Conservation (phyloP, 2,888 invertebrate genomes). For the Agrilus biguttatus region DNA sequence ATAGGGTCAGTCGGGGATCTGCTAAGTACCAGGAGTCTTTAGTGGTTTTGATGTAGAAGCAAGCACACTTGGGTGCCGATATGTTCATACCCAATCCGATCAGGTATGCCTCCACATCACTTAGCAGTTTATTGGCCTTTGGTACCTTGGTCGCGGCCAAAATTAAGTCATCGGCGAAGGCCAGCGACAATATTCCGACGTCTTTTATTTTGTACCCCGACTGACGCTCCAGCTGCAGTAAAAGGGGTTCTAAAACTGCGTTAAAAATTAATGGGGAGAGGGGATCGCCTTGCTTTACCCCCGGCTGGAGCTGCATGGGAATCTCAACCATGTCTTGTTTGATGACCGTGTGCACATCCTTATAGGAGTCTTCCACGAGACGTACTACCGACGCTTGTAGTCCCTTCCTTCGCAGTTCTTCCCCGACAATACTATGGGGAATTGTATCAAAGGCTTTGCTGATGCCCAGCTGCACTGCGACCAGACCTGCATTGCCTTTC, state of each 20-base stretch:
- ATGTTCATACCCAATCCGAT: no score
- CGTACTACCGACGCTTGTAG: slow-evolving; percentile 17
- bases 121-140: no score
- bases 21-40: no score
- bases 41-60: no score
- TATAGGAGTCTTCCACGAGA: slow-evolving; percentile 21
- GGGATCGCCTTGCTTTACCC: slow-evolving; percentile 29
- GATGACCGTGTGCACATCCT: slow-evolving; percentile 17
- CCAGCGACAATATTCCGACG: slow-evolving; percentile 7
- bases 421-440: slow-evolving; percentile 14
- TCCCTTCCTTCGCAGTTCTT: slow-evolving; percentile 18
- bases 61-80: no score
- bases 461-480: slow-evolving; percentile 28
- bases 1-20: no score
- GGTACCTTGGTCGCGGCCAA: no score
- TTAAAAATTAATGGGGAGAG: slow-evolving; percentile 26
- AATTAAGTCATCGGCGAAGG: slow-evolving; percentile 25
- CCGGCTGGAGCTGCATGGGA: slow-evolving; percentile 17
- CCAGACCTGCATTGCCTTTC: no score
- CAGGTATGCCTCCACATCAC: no score
- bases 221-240: slow-evolving; percentile 12
- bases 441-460: slow-evolving; percentile 29
- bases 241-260: slow-evolving; percentile 16
- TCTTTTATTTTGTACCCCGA: slow-evolving; percentile 9
- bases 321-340: slow-evolving; percentile 9